Evolutionary conservation across 2,888 invertebrate species (phyloP).

Genomic region (Sepioteuthis lessoniana): DNA sequence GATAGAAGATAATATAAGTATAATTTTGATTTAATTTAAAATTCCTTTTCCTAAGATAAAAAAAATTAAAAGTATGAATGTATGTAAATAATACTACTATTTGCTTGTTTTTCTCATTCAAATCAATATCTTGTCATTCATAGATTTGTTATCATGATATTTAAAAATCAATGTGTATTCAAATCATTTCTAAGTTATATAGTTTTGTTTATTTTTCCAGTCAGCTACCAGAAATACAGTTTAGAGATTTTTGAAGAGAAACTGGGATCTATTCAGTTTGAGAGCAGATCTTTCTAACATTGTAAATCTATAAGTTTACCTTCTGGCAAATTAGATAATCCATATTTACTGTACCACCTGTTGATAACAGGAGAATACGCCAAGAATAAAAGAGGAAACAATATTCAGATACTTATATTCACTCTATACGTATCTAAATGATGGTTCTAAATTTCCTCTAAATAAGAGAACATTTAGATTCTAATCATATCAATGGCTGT

Average conservation of each 20-base stretch:
- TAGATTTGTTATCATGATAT: not conserved
- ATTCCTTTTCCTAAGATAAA: not conserved
- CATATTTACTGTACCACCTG: not conserved
- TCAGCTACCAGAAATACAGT: not conserved
- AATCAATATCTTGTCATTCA: not conserved
- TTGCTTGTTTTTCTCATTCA: not conserved
- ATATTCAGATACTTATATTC: not conserved
- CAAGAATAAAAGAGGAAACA: not conserved
- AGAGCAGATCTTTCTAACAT: not conserved
- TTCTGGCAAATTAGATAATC: not conserved
- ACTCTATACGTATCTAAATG: not conserved
- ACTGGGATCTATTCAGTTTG: not conserved
- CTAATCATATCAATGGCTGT: not conserved
- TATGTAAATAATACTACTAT: not conserved
- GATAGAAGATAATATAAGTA: not conserved
- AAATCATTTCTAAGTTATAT: not conserved
- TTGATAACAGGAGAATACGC: not conserved
- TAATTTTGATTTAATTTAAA: not conserved
- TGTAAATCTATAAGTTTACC: not conserved
- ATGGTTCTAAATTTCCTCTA: not conserved
- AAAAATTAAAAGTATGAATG: not conserved
- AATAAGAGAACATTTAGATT: not conserved
- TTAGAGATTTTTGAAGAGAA: not conserved
- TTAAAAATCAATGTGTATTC: slow-evolving; percentile 2
- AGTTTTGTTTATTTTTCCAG: not conserved